Evolutionary conservation across 2,888 invertebrate species (phyloP).

Genomic region (Serrognathus titanus): DNA sequence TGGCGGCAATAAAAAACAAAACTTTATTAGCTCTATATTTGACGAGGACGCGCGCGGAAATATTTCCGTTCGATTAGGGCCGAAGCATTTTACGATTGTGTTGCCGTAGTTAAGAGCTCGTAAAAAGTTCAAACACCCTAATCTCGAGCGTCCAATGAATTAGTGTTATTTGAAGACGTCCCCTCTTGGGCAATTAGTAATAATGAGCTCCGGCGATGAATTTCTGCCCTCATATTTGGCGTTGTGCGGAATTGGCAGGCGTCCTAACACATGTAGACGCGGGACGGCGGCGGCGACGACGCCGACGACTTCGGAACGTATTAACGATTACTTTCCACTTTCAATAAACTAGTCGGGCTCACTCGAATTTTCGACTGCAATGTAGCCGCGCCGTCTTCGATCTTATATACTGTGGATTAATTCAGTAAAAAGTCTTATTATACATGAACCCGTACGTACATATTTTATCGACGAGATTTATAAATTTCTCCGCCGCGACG

Average conservation of each 20-base stretch:
- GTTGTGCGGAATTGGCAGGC: conserved; percentile 24
- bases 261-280: conserved; percentile 25
- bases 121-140: too few relatives aligned
- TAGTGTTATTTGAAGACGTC: conserved; percentile 23
- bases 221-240: conserved; percentile 12
- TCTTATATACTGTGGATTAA: conserved; percentile 18
- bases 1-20: too few relatives aligned
- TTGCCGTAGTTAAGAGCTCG: too few relatives aligned
- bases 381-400: background rate
- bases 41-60: too few relatives aligned
- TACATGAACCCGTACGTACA: conserved; percentile 8
- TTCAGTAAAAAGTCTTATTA: conserved; percentile 21
- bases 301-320: conserved; percentile 5
- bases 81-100: too few relatives aligned
- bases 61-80: too few relatives aligned
- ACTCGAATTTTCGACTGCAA: background rate
- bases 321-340: conserved; percentile 6
- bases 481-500: background rate
- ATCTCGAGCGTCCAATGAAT: conserved; percentile 11
- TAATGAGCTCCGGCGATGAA: conserved; percentile 24
- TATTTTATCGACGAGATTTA: conserved; percentile 8
- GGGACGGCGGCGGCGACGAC: conserved; percentile 21
- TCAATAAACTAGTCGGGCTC: conserved; percentile 5
- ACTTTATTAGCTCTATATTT: too few relatives aligned
- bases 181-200: conserved; percentile 23